Base-by-base conservation (phyloP, 2,113 vertebrate species). In the Isurus oxyrinchus region DNA sequence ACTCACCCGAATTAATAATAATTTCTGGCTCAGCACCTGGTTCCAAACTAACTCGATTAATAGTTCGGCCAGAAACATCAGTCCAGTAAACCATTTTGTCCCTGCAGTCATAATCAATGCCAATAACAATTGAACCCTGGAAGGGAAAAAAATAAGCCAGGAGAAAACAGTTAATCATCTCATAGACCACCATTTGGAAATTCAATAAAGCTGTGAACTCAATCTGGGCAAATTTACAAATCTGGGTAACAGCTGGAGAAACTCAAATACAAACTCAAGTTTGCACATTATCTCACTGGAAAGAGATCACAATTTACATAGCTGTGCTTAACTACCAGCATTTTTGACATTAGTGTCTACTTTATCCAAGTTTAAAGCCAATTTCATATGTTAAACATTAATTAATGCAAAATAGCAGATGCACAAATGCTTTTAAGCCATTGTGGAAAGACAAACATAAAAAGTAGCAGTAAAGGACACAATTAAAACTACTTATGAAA, bases 81-180 rank as follows among this genome's bases (percentile, higher is more conserved):
- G 99, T 99, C 99, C 99, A 99, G 72, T 99, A 99, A 35, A 99
- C 98, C 67, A 97, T 98, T 97, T 97, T 99, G 91, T 99, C 99
- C 90, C 97, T 97, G 97, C 99, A 99, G 97, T 99, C 99, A 0
- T 98, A 98, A 97, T 98, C 99, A 0, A 99, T 98, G 0, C 99
- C 99, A 23, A 99, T 99, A 19, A 99, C 98, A 31, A 99, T 99
- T 96, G 99, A 99, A 16, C 99, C 99, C 99, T 81, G 44, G 97
- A 0, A 35, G 6, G 31, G n/a, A n/a, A 31, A 96, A 93, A 94
- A 97, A 69, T 57, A 40, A 96, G 5, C 90, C 76, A 97, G 76
- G n/a, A 69, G 44, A 67, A 96, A 35, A 96, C 0, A 96, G 49
- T 59, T 81, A 95, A 96, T 67, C 31, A 19, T 79, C 81, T 35